A percentile compares a stretch with the other conserved stretches of the same genome.
Conservation (phyloP, 2,797 vertebrate species). For the Acrocephalus scirpaceus region DNA sequence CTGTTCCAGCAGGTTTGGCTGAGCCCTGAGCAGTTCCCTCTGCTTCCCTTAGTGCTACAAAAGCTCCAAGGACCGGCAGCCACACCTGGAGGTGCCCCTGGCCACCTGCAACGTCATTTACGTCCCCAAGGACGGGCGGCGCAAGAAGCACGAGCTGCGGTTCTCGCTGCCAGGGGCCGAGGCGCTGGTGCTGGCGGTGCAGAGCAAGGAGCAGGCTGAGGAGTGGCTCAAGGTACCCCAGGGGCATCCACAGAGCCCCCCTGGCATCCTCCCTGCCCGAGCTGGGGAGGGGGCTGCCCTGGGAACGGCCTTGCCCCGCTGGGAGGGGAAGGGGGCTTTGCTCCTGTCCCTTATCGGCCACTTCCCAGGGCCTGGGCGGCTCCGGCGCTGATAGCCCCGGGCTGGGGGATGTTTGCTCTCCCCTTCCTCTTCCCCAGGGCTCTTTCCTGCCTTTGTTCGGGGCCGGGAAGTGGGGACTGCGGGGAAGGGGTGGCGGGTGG, state of each 20-base stretch:
- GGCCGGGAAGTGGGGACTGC: background rate
- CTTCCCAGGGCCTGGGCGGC: conserved; percentile 23
- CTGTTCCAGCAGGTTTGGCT: background rate
- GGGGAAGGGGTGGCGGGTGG: background rate
- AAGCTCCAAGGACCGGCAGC: conserved; percentile 92
- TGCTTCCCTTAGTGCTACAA: conserved; percentile 88
- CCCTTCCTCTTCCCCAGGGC: conserved; percentile 13
- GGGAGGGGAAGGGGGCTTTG: background rate
- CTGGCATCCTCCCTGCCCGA: background rate
- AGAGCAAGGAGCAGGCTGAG: conserved; percentile 96
- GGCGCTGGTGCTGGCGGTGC: conserved; percentile 91
- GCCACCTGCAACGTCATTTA: conserved; percentile 89
- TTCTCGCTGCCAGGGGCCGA: conserved; percentile 90
- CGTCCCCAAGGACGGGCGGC: conserved; percentile 92
- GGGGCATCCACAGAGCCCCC: background rate
- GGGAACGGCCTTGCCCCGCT: background rate
- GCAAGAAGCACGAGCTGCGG: conserved; percentile 94
- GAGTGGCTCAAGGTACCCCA: conserved; percentile 91
- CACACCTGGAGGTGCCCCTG: conserved; percentile 88
- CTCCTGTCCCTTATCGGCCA: background rate
- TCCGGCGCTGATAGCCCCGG: background rate
- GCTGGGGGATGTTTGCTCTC: conserved; percentile 49
- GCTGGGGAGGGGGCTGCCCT: background rate
- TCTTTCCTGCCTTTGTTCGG: conserved; percentile 69
- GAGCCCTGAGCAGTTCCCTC: background rate